A percentile compares a stretch with the other conserved stretches of the same genome.
Conservation (phyloP, 2,113 vertebrate species). For the Oryzias melastigma region DNA sequence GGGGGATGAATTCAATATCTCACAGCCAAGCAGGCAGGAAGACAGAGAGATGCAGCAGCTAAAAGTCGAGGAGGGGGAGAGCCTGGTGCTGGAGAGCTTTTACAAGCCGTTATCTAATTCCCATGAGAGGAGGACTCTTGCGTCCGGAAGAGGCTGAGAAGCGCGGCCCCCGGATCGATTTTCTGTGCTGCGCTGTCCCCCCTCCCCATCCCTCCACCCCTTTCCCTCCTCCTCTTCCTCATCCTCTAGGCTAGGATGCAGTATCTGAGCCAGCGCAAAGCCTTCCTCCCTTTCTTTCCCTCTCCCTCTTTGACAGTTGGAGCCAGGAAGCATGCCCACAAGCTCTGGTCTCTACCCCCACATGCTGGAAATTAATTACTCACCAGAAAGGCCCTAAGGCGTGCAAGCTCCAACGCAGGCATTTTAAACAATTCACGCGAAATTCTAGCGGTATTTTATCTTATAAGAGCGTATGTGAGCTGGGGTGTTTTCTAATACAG, state of each 20-base stretch:
- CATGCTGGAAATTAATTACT: slow-evolving; percentile 76
- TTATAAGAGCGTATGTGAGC: slow-evolving; percentile 5
- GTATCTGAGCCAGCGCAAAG: slow-evolving; percentile 52
- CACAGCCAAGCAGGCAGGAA: slow-evolving; percentile 24
- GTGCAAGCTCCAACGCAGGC: slow-evolving; percentile 55
- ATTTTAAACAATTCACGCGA: slow-evolving; percentile 69
- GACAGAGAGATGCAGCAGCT: slow-evolving; percentile 48
- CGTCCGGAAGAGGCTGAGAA: slow-evolving; percentile 74
- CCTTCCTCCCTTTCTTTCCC: slow-evolving; percentile 39
- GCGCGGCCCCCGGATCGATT: slow-evolving; percentile 72
- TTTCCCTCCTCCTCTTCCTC: slow-evolving; percentile 10
- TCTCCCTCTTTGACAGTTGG: slow-evolving; percentile 25
- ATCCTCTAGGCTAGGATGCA: slow-evolving; percentile 45
- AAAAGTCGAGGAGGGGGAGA: slow-evolving; percentile 45
- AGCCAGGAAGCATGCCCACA: slow-evolving; percentile 58
- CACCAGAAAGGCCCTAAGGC: slow-evolving; percentile 70
- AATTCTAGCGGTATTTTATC: slow-evolving; percentile 57
- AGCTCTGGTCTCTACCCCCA: slow-evolving; percentile 63
- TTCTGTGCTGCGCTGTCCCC: slow-evolving; percentile 60
- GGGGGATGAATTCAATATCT: slow-evolving; percentile 54
- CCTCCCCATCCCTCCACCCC: not conserved
- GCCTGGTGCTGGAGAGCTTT: slow-evolving; percentile 68
- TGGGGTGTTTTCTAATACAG: not conserved
- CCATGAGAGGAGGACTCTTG: slow-evolving; percentile 69
- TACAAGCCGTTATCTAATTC: slow-evolving; percentile 77